A percentile compares a stretch with the other conserved stretches of the same genome.
Conservation (phyloP, 1,140 invertebrate genomes). For the Apocrypta bakeri region DNA sequence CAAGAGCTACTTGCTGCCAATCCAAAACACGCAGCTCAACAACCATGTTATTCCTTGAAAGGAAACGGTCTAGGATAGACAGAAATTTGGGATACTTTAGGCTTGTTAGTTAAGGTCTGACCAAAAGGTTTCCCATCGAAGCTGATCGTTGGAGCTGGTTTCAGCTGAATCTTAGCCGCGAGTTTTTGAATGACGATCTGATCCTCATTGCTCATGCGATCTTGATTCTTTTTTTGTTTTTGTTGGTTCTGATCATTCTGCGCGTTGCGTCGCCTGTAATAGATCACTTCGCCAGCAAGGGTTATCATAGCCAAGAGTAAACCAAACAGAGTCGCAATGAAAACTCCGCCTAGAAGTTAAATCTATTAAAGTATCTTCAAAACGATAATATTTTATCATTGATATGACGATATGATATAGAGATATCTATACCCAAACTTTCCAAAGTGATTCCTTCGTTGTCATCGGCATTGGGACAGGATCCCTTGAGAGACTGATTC, state of each 20-base stretch:
- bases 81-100: constrained; percentile 73
- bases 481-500: constrained; percentile 82
- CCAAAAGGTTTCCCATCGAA: constrained; percentile 59
- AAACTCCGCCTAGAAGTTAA: constrained; percentile 85
- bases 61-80: constrained; percentile 73
- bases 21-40: too few species aligned
- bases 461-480: constrained; percentile 84
- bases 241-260: constrained; percentile 62
- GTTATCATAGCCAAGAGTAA: constrained; percentile 88
- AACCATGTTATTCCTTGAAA: constrained; percentile 65
- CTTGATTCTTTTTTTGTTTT: constrained; percentile 38
- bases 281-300: constrained; percentile 85
- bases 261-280: constrained; percentile 77
- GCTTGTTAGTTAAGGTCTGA: constrained; percentile 49
- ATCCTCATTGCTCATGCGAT: constrained; percentile 52
- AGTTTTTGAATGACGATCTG: constrained; percentile 64
- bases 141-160: constrained; percentile 68
- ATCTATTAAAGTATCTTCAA: too few species aligned
- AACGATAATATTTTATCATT: too few species aligned
- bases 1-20: too few species aligned
- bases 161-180: constrained; percentile 70
- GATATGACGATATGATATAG: too few species aligned
- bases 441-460: constrained; percentile 91
- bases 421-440: constrained; percentile 89
- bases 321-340: constrained; percentile 90